A percentile compares a stretch with the other conserved stretches of the same genome.
phyloP scores from a whole-genome alignment of 2,888 invertebrate genomes.

The Bhutanitis thaidina region DNA sequence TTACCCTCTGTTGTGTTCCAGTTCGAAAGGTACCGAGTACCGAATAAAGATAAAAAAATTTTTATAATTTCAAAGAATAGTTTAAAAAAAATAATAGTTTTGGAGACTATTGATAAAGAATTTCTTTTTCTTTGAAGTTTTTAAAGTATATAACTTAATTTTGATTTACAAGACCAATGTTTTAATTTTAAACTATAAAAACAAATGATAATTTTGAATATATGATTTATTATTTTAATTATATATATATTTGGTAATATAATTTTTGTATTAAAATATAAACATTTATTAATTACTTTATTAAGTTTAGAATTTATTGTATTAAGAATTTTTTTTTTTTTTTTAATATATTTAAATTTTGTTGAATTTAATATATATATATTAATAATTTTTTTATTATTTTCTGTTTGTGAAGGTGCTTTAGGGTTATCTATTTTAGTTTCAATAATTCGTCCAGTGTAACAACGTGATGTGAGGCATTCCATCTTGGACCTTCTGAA shows the following conservation, averaged over 20 bases:
- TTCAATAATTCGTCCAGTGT: slow-evolving; percentile 64
- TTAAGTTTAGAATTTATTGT: slow-evolving; percentile 82
- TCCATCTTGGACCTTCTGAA: too few species aligned
- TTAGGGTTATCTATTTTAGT: slow-evolving; percentile 82
- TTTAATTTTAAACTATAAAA: slow-evolving; percentile 83
- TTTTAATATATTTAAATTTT: slow-evolving; percentile 37
- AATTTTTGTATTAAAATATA: too few species aligned
- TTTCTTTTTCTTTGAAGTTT: slow-evolving; percentile 81
- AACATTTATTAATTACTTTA: slow-evolving; percentile 77
- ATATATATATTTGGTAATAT: too few species aligned
- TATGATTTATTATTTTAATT: slow-evolving; percentile 49
- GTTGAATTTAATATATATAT: slow-evolving; percentile 47
- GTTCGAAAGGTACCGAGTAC: too few species aligned
- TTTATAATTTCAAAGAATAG: slow-evolving; percentile 67
- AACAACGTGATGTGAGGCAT: too few species aligned
- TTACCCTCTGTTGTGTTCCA: too few species aligned
- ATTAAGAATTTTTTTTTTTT: slow-evolving; percentile 74
- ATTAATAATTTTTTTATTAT: slow-evolving; percentile 80
- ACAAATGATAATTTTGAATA: slow-evolving; percentile 65
- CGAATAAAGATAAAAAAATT: too few species aligned
- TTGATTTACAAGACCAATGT: slow-evolving; percentile 86
- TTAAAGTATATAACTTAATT: slow-evolving; percentile 74
- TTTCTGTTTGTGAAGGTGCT: slow-evolving; percentile 83
- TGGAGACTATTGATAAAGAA: slow-evolving; percentile 82
- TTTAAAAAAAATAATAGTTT: slow-evolving; percentile 85